Percentiles rank a stretch among this genome's conserved stretches.
phyloP scores from a whole-genome alignment of 2,888 invertebrate genomes.

The Morpho achilles region DNA sequence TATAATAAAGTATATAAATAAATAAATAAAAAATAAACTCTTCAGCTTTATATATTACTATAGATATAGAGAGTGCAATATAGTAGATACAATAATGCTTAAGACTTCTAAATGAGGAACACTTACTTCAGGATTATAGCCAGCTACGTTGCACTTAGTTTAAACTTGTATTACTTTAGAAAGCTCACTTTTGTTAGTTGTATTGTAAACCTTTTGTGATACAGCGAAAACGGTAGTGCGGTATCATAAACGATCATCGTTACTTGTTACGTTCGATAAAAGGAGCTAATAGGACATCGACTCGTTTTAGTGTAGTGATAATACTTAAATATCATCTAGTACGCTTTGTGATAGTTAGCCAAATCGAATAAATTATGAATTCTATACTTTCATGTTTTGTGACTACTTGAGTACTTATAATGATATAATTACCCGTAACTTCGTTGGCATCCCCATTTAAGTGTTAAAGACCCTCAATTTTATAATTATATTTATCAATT shows the following conservation, averaged over 20 bases:
- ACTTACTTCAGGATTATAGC: constrained; percentile 5
- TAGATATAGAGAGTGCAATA: too few species aligned
- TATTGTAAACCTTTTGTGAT: constrained; percentile 22
- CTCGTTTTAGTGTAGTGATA: constrained; percentile 25
- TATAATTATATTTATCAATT: too few species aligned
- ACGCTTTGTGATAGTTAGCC: constrained; percentile 16
- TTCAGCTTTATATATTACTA: too few species aligned
- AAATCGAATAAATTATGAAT: constrained; percentile 1
- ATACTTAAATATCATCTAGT: constrained; percentile 20
- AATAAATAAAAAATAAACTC: too few species aligned
- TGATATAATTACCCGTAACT: too few species aligned
- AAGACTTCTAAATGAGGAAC: constrained; percentile 5
- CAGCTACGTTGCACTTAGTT: constrained; percentile 11
- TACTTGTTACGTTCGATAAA: constrained; percentile 24
- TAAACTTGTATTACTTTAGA: constrained; percentile 10
- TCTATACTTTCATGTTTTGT: neutral
- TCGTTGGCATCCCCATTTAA: too few species aligned
- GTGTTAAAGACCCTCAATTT: too few species aligned
- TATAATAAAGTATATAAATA: too few species aligned
- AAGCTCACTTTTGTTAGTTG: constrained; percentile 20
- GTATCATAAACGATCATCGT: constrained; percentile 23
- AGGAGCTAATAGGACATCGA: constrained; percentile 23
- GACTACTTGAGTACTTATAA: too few species aligned
- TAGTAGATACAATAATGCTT: constrained; percentile 4
- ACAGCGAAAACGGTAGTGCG: constrained; percentile 22